Conservation (phyloP, 1,140 invertebrate genomes). For the Hylaeus volcanicus region DNA sequence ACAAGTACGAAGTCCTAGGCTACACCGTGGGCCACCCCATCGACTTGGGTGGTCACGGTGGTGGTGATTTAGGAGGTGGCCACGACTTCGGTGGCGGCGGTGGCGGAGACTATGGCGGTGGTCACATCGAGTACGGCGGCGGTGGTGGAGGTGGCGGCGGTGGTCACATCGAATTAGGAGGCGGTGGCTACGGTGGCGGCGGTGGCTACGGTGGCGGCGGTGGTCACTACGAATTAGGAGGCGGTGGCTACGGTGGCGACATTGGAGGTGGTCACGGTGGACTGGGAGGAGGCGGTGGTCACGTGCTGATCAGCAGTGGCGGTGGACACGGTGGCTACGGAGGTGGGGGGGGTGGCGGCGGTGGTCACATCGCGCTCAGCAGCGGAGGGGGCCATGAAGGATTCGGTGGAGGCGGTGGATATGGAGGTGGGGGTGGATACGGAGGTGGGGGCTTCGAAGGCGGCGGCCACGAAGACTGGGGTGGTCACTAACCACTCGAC, state of each 20-base stretch:
- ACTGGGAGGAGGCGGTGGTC: slow-evolving; percentile 53
- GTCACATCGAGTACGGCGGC: slow-evolving; percentile 50
- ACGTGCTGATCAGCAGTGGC: not conserved
- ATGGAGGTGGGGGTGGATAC: slow-evolving; percentile 66
- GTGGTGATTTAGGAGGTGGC: slow-evolving; percentile 60
- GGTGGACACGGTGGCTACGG: slow-evolving; percentile 68
- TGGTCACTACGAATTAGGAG: not conserved
- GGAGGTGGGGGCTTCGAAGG: slow-evolving; percentile 3
- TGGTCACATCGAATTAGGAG: not conserved
- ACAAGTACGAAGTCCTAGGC: slow-evolving; percentile 74
- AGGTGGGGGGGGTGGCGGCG: slow-evolving; percentile 71
- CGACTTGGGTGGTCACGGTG: slow-evolving; percentile 56
- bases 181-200: slow-evolving; percentile 25
- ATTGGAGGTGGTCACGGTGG: slow-evolving; percentile 66
- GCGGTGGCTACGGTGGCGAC: not conserved
- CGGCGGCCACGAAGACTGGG: slow-evolving; percentile 47
- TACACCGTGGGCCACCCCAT: slow-evolving; percentile 75
- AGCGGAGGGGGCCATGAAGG: not conserved
- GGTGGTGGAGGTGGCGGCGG: slow-evolving; percentile 44
- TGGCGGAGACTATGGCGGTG: slow-evolving; percentile 43
- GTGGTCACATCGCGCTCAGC: not conserved
- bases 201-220: slow-evolving; percentile 4
- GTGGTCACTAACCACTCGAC: slow-evolving; percentile 16
- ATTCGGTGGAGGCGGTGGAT: not conserved
- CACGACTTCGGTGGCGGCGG: slow-evolving; percentile 60